phyloP scores from a whole-genome alignment of 2,888 invertebrate genomes.

The Megaustenia siamemsis region DNA sequence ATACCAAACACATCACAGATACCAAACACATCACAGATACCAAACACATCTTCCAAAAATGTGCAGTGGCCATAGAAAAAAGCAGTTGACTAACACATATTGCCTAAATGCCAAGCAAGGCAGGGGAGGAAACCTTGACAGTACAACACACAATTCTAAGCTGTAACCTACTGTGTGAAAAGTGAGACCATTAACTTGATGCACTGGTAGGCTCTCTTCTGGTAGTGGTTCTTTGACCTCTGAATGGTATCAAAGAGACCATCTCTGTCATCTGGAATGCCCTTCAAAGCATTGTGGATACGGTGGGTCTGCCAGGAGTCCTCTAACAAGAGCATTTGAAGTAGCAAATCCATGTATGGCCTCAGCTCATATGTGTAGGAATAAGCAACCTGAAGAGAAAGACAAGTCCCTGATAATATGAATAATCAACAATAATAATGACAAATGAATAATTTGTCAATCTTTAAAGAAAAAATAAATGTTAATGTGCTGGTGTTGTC shows the following conservation, averaged over 20 bases:
- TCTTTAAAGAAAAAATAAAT: too few relatives aligned
- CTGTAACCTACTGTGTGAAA: constrained; percentile 85
- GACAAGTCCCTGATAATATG: constrained; percentile 12
- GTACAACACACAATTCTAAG: too few relatives aligned
- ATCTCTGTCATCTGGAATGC: constrained; percentile 90
- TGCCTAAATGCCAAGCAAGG: too few relatives aligned
- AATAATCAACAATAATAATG: too few relatives aligned
- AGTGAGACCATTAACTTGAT: constrained; percentile 95
- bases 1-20: too few relatives aligned
- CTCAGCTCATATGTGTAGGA: constrained; percentile 96
- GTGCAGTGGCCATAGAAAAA: too few relatives aligned
- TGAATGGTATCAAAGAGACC: constrained; percentile 95
- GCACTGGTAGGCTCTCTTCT: constrained; percentile 97
- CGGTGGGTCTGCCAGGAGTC: constrained; percentile 98
- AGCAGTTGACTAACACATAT: too few relatives aligned
- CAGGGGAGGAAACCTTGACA: too few relatives aligned
- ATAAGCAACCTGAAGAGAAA: constrained; percentile 85
- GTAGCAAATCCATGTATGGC: constrained; percentile 92
- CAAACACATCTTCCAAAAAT: too few relatives aligned
- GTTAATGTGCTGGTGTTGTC: too few relatives aligned
- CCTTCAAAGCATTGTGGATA: constrained; percentile 95
- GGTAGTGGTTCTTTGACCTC: constrained; percentile 95
- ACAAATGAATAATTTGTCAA: too few relatives aligned
- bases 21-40: too few relatives aligned
- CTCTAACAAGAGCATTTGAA: constrained; percentile 92